Conservation (phyloP, 2,113 vertebrate species). For the Vimba vimba region DNA sequence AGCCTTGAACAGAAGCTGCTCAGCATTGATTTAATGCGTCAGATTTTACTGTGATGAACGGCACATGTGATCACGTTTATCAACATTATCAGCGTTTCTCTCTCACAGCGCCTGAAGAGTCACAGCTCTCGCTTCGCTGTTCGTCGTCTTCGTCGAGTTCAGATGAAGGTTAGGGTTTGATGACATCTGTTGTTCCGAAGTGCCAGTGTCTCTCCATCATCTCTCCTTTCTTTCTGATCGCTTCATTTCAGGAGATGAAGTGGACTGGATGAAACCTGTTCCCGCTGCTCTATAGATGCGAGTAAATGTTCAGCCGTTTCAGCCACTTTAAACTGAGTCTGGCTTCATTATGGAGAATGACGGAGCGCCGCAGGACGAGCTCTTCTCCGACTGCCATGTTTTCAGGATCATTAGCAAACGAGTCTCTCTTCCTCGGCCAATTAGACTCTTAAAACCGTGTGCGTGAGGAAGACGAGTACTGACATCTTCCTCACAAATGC, state of each 20-base stretch:
- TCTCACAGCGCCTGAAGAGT: no score
- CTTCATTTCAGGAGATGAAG: background rate
- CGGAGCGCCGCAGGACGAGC: background rate
- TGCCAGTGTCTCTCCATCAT: background rate
- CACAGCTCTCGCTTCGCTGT: background rate
- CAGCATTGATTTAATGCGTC: constrained; percentile 30
- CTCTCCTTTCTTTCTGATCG: background rate
- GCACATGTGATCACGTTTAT: constrained; percentile 34
- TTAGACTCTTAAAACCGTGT: constrained; percentile 71
- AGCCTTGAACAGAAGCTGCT: constrained; percentile 31
- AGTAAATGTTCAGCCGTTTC: background rate
- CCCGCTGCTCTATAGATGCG: background rate
- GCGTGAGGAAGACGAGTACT: constrained; percentile 61
- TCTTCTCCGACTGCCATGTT: constrained; percentile 55
- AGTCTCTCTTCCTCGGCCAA: constrained; percentile 69
- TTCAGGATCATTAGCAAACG: constrained; percentile 64
- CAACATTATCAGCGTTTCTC: background rate
- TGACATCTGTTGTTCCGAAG: background rate
- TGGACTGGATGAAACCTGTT: background rate
- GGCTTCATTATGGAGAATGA: constrained; percentile 41
- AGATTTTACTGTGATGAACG: constrained; percentile 33
- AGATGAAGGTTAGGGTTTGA: no score
- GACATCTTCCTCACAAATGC: constrained; percentile 73
- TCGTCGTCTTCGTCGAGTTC: background rate
- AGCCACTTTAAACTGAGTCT: background rate